A percentile compares a stretch with the other conserved stretches of the same genome.
Evolutionary conservation across 2,888 invertebrate species (phyloP).

Genomic region (Pachymerium ferrugineum): DNA sequence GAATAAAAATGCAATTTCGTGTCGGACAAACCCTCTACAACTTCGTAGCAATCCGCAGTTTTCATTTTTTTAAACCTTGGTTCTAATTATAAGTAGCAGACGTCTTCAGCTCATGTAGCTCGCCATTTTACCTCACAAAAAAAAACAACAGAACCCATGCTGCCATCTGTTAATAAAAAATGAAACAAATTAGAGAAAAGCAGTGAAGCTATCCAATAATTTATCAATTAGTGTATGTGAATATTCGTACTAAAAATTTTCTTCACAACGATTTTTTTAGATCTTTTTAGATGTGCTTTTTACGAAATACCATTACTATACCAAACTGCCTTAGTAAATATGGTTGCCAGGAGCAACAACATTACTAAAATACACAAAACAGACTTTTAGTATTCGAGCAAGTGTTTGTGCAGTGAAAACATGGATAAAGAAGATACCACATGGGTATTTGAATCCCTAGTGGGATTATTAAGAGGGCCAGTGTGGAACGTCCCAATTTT

Average conservation of each 20-base stretch:
- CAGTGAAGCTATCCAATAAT: no score
- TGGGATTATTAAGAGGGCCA: constrained; percentile 84
- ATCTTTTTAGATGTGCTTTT: neutral
- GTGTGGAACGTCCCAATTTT: constrained; percentile 86
- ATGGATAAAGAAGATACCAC: constrained; percentile 55
- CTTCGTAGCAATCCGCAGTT: neutral
- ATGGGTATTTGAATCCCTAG: constrained; percentile 87
- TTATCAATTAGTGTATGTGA: no score
- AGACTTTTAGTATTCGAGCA: neutral
- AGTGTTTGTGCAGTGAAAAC: neutral
- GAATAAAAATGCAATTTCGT: neutral
- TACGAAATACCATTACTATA: neutral
- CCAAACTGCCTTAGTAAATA: neutral
- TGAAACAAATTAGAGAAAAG: no score
- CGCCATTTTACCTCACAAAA: no score
- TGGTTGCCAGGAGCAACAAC: neutral
- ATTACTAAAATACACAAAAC: neutral
- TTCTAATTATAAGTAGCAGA: no score
- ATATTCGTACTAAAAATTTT: no score
- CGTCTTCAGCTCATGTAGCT: no score
- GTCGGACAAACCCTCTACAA: neutral
- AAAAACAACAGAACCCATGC: no score
- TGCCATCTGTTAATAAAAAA: no score
- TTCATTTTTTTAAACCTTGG: no score
- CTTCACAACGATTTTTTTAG: neutral